phyloP scores from a whole-genome alignment of 1,140 invertebrate genomes.

The Drosophila yakuba region DNA sequence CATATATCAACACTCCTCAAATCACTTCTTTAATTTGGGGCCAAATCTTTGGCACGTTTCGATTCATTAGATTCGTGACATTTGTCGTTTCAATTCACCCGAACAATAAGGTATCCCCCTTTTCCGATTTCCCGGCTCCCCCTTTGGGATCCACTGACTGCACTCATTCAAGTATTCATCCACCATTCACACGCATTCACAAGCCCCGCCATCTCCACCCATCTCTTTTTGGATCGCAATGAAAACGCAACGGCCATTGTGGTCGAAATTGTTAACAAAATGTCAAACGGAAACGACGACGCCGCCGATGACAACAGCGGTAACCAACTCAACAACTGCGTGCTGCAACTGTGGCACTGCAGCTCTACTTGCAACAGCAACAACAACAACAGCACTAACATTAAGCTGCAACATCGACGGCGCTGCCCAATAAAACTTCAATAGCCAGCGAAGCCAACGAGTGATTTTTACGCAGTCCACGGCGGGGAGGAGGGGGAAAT shows the following conservation, averaged over 20 bases:
- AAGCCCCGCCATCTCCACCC: slow-evolving; percentile 1
- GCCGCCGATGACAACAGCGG: slow-evolving; percentile 44
- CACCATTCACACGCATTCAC: slow-evolving; percentile 66
- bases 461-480: slow-evolving; percentile 53
- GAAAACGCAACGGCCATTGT: slow-evolving; percentile 72
- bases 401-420: slow-evolving; percentile 19
- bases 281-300: slow-evolving; percentile 77
- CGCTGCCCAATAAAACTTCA: slow-evolving; percentile 77
- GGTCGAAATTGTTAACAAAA: slow-evolving; percentile 83
- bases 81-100: slow-evolving; percentile 80
- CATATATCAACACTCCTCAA: background rate
- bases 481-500: slow-evolving; percentile 14
- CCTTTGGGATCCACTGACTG: slow-evolving; percentile 12
- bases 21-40: slow-evolving; percentile 25
- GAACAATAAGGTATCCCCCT: slow-evolving; percentile 57
- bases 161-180: slow-evolving; percentile 79
- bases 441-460: slow-evolving; percentile 58
- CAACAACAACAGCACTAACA: slow-evolving; percentile 4
- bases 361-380: slow-evolving; percentile 12
- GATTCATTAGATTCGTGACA: slow-evolving; percentile 81
- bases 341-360: slow-evolving; percentile 1
- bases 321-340: slow-evolving; percentile 17
- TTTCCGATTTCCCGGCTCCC: background rate
- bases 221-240: slow-evolving; percentile 49
- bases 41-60: slow-evolving; percentile 77